Evolutionary conservation across 2,797 vertebrate genomes (phyloP), one percentile per base, ranked within the genome.

Genomic region (Gobionotothen gibberifrons): DNA sequence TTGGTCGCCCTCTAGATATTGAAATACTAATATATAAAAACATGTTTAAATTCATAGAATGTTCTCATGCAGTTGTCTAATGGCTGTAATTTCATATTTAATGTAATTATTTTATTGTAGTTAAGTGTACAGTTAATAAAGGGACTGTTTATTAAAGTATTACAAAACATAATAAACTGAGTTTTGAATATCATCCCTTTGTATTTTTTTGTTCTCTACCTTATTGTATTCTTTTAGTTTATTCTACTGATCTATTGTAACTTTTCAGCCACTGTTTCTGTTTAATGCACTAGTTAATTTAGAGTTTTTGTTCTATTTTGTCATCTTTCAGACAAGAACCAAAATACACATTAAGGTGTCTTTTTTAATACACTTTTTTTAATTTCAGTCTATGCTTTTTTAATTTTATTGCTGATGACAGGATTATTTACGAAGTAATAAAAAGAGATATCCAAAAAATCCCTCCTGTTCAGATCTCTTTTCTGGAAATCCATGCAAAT

Each of bases 41-140:
- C 16, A 62, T 56, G 71, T 62, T 79, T 70, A 22, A 79, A 68
- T 68, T 69, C 14, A 53, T 53, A 83, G 69, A 91, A 90, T 88
- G 71, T 82, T 85, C 42, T 85, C 62, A 74, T 82, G 63, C 81
- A 83, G 70, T 83, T 88, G 81, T 86, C 81, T 44, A 66, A 78
- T 88, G 63, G 76, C 84, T 89, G 85, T 89, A 76, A 90, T 90
- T 91, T 86, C 76, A 89, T 80, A 88, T 89, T 88, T 72, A 87
- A 19, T 90, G 86, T 87, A 89, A 92, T 89, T 91, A 92, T 87
- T 88, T 83, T 85, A 87, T 78, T 92, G 87, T 93, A 93, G 92
- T 92, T 93, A 85, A 87, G 79, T 94, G 91, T 94, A 93, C 92
- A 93, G 87, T 85, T 80, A 87, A 87, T 74, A 66, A 82, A 85